Percentiles rank a stretch among this genome's conserved stretches.
Conservation (phyloP, 2,888 invertebrate species). For the Neoascia interrupta region DNA sequence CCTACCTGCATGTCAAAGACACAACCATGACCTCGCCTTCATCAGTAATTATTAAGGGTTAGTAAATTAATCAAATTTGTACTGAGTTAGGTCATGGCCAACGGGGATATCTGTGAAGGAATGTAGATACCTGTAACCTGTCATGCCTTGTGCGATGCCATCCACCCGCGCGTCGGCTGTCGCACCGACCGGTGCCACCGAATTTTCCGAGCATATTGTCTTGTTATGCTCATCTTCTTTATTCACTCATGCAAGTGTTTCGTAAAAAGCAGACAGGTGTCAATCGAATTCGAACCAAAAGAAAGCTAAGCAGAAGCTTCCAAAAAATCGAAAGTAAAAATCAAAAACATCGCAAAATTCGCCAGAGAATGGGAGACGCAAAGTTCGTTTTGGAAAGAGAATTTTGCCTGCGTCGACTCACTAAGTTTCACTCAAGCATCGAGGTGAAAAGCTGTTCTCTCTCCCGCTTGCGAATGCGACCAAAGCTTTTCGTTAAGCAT, state of each 20-base stretch:
- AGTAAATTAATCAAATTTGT: conserved; percentile 47
- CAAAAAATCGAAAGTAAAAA: conserved; percentile 19
- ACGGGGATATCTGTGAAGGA: too few species aligned
- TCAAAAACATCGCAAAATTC: conserved; percentile 67
- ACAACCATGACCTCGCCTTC: conserved; percentile 17
- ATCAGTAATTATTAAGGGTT: conserved; percentile 34
- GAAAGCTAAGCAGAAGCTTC: neutral
- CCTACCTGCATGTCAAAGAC: neutral
- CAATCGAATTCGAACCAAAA: conserved; percentile 15
- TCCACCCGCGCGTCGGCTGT: neutral
- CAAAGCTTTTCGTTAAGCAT: conserved; percentile 45
- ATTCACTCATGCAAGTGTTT: neutral
- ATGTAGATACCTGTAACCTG: too few species aligned
- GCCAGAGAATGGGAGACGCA: too few species aligned
- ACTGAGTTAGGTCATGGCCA: conserved; percentile 50
- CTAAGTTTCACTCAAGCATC: conserved; percentile 31
- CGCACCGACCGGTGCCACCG: neutral
- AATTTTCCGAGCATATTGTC: neutral
- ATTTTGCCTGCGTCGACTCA: conserved; percentile 24
- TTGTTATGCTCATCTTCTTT: neutral
- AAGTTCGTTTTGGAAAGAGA: conserved; percentile 21
- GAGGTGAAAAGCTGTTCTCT: conserved; percentile 32
- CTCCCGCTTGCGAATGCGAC: too few species aligned
- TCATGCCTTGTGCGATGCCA: too few species aligned
- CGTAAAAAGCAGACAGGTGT: conserved; percentile 54